These are phyloP conservation scores for Microtus californicus DNA, from an alignment of 2,797 vertebrate species.

Conservation along the genomic window DNA sequence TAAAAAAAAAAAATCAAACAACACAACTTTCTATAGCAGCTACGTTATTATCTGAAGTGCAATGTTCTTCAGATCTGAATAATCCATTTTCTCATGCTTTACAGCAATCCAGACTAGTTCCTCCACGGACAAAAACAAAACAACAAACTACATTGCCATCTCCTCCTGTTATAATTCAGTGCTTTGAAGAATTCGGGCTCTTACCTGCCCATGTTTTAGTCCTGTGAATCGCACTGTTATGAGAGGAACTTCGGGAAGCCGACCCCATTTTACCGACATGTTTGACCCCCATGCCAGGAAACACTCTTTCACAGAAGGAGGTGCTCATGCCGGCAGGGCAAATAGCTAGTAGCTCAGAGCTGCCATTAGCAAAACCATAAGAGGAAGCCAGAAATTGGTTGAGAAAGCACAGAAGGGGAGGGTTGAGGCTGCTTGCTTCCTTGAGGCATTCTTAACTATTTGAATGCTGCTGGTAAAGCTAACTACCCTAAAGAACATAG, in stretches of 20 bases:
- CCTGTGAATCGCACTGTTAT: constrained; percentile 91
- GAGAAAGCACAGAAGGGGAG: constrained; percentile 83
- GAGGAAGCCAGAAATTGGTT: constrained; percentile 80
- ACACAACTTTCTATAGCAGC: neutral
- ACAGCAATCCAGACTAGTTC: neutral
- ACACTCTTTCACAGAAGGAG: neutral
- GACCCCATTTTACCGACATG: constrained; percentile 92
- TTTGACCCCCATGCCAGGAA: constrained; percentile 78
- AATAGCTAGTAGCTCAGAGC: neutral
- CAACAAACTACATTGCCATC: neutral
- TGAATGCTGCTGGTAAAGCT: constrained; percentile 52
- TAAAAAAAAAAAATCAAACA: neutral
- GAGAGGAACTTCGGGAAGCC: constrained; percentile 90
- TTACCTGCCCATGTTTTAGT: constrained; percentile 92
- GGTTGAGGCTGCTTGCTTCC: constrained; percentile 80
- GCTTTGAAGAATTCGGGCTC: constrained; percentile 62
- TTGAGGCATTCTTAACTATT: constrained; percentile 81
- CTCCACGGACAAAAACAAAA: constrained; percentile 1
- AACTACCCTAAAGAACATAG: neutral
- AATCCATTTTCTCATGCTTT: neutral
- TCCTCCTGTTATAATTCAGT: rapidly evolving
- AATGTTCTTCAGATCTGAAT: neutral
- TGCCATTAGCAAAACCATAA: constrained; percentile 51
- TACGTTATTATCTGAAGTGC: neutral
- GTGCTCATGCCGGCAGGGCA: constrained; percentile 16